Conservation (phyloP, 2,888 invertebrate genomes). For the Mamestra brassicae region DNA sequence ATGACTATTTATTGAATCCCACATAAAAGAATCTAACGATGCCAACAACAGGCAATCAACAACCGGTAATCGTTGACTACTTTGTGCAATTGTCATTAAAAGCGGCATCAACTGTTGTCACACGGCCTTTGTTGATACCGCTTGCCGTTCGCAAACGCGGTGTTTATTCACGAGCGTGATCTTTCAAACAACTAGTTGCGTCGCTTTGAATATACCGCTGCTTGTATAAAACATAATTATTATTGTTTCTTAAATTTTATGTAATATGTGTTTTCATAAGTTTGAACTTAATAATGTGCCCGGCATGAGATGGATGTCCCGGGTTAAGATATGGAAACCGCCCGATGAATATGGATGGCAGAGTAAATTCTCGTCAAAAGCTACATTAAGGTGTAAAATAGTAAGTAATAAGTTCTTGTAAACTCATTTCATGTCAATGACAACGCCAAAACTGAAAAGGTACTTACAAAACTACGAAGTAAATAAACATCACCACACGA, state of each 20-base stretch:
- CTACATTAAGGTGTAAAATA: background rate
- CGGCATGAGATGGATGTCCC: too few relatives aligned
- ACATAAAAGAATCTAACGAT: conserved; percentile 4
- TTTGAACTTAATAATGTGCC: background rate
- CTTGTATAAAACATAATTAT: background rate
- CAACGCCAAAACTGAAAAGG: conserved; percentile 29
- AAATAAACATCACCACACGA: conserved; percentile 47
- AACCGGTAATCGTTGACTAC: conserved; percentile 43
- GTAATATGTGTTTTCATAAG: background rate
- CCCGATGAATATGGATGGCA: too few relatives aligned
- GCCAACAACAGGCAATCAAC: conserved; percentile 42
- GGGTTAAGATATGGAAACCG: too few relatives aligned
- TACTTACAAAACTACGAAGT: conserved; percentile 37
- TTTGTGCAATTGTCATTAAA: conserved; percentile 48
- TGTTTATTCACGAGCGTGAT: conserved; percentile 31
- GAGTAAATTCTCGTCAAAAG: background rate
- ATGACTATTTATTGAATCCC: background rate
- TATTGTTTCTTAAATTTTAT: background rate
- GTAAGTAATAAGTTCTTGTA: conserved; percentile 9
- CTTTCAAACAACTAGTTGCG: conserved; percentile 30
- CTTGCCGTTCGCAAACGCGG: conserved; percentile 43
- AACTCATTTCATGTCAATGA: conserved; percentile 21
- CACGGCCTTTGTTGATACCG: conserved; percentile 51
- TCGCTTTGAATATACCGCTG: conserved; percentile 17
- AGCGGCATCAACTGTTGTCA: conserved; percentile 44